Evolutionary conservation across 2,888 invertebrate genomes (phyloP).

Genomic region (Odontocolon sp.): DNA sequence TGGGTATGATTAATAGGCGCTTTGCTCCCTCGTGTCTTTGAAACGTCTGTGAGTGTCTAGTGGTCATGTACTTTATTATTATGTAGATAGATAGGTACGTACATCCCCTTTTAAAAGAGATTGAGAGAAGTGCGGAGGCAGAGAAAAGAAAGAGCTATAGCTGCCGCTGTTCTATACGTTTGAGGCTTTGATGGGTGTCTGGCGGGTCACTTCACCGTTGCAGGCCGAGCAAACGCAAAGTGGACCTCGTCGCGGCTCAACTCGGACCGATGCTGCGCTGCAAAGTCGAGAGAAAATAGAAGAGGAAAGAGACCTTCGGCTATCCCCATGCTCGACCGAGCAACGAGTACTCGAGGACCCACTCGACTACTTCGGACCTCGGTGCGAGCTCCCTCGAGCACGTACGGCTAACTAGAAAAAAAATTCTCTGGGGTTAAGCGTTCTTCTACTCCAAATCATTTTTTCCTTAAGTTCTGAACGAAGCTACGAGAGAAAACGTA

Average conservation of each 20-base stretch:
- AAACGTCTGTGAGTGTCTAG: too few relatives aligned
- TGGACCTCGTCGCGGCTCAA: constrained; percentile 64
- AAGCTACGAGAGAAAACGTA: constrained; percentile 32
- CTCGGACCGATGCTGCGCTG: constrained; percentile 57
- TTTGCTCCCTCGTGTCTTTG: too few relatives aligned
- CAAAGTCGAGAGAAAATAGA: constrained; percentile 38
- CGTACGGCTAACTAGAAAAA: constrained; percentile 66
- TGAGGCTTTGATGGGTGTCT: constrained; percentile 76
- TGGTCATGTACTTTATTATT: too few relatives aligned
- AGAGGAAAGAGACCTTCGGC: constrained; percentile 59
- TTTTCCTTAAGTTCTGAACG: constrained; percentile 15
- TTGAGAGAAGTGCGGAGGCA: constrained; percentile 12
- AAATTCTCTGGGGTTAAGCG: constrained; percentile 52
- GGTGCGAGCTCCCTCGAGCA: constrained; percentile 67
- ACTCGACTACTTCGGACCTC: constrained; percentile 50
- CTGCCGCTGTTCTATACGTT: constrained; percentile 59
- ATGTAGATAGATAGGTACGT: too few relatives aligned
- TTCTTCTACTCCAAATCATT: constrained; percentile 28
- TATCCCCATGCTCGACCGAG: constrained; percentile 65
- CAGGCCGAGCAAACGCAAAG: constrained; percentile 71
- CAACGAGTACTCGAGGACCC: constrained; percentile 50
- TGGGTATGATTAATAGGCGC: too few relatives aligned
- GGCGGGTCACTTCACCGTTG: constrained; percentile 78
- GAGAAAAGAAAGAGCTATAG: constrained; percentile 47
- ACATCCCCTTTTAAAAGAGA: too few relatives aligned